Percentiles rank a stretch among this genome's conserved stretches.
Conservation (phyloP, 2,888 invertebrate genomes). For the Stegophylla sp. region DNA sequence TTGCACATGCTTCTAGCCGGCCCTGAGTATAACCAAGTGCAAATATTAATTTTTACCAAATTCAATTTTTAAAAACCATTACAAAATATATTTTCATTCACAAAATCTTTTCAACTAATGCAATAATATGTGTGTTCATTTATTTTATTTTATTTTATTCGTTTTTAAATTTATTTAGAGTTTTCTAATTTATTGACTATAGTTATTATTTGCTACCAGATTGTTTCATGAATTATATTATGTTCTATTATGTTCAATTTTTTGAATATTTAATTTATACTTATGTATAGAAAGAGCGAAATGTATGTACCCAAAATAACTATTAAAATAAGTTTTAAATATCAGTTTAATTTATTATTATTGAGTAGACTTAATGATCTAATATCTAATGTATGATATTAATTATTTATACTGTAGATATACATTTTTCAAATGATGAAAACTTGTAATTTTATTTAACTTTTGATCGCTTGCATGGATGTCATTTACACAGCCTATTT, state of each 20-base stretch:
- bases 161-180: conserved; percentile 7
- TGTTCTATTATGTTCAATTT: conserved; percentile 16
- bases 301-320: conserved; percentile 17
- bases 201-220: conserved; percentile 12
- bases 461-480: too few relatives aligned
- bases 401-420: neutral
- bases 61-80: conserved; percentile 12
- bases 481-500: too few relatives aligned
- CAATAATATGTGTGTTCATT: conserved; percentile 52
- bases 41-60: neutral
- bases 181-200: conserved; percentile 19
- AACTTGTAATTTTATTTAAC: too few relatives aligned
- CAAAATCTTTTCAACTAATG: conserved; percentile 32
- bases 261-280: conserved; percentile 6
- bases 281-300: neutral
- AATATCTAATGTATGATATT: conserved; percentile 6
- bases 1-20: too few relatives aligned
- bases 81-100: conserved; percentile 16
- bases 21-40: neutral
- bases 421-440: neutral
- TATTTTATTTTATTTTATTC: conserved; percentile 38
- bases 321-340: conserved; percentile 38
- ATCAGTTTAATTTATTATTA: conserved; percentile 23
- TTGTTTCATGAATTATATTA: neutral
- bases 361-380: conserved; percentile 23